Conservation (phyloP, 2,113 vertebrate genomes). For the Bos indicus region DNA sequence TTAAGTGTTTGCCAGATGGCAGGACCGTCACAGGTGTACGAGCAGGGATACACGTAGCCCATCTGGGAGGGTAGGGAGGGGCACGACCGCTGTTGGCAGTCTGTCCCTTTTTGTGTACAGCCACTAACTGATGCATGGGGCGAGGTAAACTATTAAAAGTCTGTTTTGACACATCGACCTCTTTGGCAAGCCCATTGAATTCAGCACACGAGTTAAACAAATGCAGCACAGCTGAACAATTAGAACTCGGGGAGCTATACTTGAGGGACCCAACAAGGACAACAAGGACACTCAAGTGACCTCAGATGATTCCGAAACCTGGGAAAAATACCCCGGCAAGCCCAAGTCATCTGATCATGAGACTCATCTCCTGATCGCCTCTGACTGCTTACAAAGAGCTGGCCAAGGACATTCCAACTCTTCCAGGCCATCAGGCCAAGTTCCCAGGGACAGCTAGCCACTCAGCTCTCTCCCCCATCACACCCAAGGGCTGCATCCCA, state of each 20-base stretch:
- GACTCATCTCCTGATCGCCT: slow-evolving; percentile 51
- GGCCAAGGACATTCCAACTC: slow-evolving; percentile 65
- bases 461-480: neutral
- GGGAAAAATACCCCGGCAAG: slow-evolving; percentile 34
- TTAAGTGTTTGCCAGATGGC: neutral
- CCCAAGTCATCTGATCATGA: slow-evolving; percentile 51
- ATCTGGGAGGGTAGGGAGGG: neutral
- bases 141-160: neutral
- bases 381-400: slow-evolving; percentile 47
- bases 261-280: neutral
- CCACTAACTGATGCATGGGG: neutral
- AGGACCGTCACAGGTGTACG: neutral
- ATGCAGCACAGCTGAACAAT: neutral
- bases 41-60: neutral
- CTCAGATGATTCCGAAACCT: slow-evolving; percentile 56
- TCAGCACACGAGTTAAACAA: neutral
- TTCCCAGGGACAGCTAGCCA: slow-evolving; percentile 7
- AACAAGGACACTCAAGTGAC: slow-evolving; percentile 39
- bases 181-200: neutral
- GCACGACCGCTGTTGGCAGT: neutral
- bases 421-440: slow-evolving; percentile 19
- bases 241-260: neutral
- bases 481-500: slow-evolving; percentile 5
- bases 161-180: neutral
- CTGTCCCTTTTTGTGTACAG: neutral